Conservation (phyloP, 1,140 invertebrate species). For the Cataglyphis hispanica region DNA sequence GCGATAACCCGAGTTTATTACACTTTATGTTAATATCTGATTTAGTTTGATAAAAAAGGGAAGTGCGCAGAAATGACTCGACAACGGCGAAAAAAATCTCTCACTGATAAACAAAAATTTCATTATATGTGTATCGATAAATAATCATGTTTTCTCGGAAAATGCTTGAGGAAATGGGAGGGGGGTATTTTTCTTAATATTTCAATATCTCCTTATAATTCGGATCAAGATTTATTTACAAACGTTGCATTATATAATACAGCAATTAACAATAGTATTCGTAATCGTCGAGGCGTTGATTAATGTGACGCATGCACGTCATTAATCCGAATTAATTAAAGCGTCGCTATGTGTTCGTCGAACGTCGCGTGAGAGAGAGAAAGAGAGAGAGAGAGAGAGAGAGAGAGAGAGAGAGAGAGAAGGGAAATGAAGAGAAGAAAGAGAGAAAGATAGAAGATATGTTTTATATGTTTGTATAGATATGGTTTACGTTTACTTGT, state of each 20-base stretch:
- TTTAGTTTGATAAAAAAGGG: background rate
- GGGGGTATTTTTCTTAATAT: background rate
- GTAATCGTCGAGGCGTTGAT: constrained; percentile 48
- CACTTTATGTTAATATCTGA: constrained; percentile 38
- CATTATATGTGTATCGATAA: background rate
- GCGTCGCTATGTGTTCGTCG: constrained; percentile 32
- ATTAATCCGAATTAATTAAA: constrained; percentile 46
- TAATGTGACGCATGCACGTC: constrained; percentile 26
- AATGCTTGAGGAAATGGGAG: background rate
- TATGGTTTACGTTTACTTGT: constrained; percentile 69
- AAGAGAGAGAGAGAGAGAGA: too few relatives aligned
- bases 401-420: background rate
- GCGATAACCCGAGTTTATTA: constrained; percentile 25
- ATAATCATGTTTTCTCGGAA: background rate
- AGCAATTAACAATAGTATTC: constrained; percentile 77
- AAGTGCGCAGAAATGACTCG: background rate
- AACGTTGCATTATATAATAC: constrained; percentile 79
- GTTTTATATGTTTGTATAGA: constrained; percentile 68
- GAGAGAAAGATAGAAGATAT: constrained; percentile 37
- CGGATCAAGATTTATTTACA: constrained; percentile 79
- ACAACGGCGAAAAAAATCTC: too few relatives aligned
- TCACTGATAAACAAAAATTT: too few relatives aligned
- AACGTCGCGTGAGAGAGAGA: background rate
- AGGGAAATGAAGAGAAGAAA: too few relatives aligned
- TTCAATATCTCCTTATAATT: constrained; percentile 28